phyloP scores from a whole-genome alignment of 2,888 invertebrate genomes.

The Eugnorisma glareosa region DNA sequence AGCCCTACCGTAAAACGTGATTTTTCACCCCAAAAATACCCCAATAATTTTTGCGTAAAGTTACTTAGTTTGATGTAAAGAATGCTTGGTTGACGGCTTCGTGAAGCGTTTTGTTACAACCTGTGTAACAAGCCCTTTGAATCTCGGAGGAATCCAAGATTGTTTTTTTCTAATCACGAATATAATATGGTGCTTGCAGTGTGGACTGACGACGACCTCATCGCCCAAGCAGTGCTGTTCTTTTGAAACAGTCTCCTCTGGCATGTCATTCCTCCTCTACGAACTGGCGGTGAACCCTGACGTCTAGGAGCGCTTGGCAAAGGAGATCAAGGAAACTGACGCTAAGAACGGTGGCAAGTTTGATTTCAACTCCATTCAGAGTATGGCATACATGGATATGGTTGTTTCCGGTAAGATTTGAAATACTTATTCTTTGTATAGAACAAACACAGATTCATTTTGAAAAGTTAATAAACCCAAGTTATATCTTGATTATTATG shows the following conservation, averaged over 20 bases:
- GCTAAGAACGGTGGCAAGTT: constrained; percentile 81
- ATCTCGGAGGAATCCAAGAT: neutral
- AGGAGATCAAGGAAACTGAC: constrained; percentile 89
- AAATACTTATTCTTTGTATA: neutral
- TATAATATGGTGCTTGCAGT: constrained; percentile 63
- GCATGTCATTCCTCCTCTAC: constrained; percentile 88
- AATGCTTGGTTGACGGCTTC: too few relatives aligned
- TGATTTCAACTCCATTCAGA: constrained; percentile 87
- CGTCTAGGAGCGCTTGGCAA: constrained; percentile 87
- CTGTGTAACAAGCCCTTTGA: neutral
- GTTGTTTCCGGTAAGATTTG: constrained; percentile 87
- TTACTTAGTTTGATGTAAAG: too few relatives aligned
- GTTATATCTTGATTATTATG: too few relatives aligned
- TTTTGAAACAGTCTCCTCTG: constrained; percentile 88
- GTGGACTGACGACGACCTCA: constrained; percentile 84
- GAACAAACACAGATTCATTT: neutral
- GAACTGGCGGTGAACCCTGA: constrained; percentile 91
- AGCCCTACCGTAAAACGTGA: too few relatives aligned
- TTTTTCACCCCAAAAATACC: too few relatives aligned
- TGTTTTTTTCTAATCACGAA: neutral
- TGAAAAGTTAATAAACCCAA: too few relatives aligned
- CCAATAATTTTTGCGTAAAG: too few relatives aligned
- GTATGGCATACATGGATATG: constrained; percentile 91
- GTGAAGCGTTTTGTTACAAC: too few relatives aligned
- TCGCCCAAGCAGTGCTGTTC: constrained; percentile 88